Evolutionary conservation across 2,797 vertebrate species (phyloP).

Genomic region (Pelodytes ibericus): DNA sequence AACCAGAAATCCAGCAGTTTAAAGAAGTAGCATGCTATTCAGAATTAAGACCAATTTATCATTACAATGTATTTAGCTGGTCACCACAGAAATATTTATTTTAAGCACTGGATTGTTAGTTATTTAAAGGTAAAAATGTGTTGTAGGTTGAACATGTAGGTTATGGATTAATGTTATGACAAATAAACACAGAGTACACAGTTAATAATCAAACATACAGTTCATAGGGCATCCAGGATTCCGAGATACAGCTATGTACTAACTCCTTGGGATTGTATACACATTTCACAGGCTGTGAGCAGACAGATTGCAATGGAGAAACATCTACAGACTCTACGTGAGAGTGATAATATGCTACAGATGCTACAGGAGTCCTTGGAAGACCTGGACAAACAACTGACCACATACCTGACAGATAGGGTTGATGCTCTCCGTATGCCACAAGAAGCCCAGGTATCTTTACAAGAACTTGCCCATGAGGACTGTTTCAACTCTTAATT

Average conservation of each 20-base stretch:
- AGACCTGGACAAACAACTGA: constrained; percentile 90
- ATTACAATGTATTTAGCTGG: too few relatives aligned
- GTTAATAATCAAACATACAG: not conserved
- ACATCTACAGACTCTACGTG: constrained; percentile 81
- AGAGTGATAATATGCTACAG: constrained; percentile 85
- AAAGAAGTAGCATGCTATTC: too few relatives aligned
- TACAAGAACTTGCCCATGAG: too few relatives aligned
- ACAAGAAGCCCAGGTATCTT: constrained; percentile 89
- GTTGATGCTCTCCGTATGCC: constrained; percentile 93
- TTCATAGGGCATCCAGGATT: not conserved
- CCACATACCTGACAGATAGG: constrained; percentile 92
- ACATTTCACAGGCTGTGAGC: constrained; percentile 79
- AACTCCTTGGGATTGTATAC: not conserved
- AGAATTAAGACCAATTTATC: too few relatives aligned
- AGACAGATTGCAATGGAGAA: constrained; percentile 89
- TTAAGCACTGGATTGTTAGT: too few relatives aligned
- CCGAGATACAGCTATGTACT: not conserved
- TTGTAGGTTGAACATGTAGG: too few relatives aligned
- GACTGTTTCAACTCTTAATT: too few relatives aligned
- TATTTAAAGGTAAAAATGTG: too few relatives aligned
- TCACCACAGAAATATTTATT: too few relatives aligned
- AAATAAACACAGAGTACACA: not conserved
- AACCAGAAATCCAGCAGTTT: too few relatives aligned
- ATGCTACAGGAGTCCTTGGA: constrained; percentile 85
- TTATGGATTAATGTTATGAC: not conserved